phyloP scores from a whole-genome alignment of 2,888 invertebrate species.

The Ernsta delagoae region DNA sequence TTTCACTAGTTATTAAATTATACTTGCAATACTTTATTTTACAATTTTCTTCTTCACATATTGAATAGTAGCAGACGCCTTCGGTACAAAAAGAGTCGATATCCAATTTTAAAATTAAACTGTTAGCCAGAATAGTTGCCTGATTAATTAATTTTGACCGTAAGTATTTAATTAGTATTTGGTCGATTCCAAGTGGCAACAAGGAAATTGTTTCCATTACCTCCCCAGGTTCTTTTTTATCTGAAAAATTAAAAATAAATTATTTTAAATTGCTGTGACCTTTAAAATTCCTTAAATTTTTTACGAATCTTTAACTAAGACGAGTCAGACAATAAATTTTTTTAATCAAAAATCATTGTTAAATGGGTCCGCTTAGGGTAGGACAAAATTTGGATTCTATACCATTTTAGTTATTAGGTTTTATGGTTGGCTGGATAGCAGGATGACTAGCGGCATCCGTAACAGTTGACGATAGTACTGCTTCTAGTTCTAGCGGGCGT shows the following conservation, averaged over 20 bases:
- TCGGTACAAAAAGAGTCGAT: conserved; percentile 57
- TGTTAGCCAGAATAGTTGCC: conserved; percentile 58
- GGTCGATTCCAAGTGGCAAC: conserved; percentile 45
- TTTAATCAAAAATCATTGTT: too few relatives aligned
- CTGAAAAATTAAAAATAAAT: conserved; percentile 17
- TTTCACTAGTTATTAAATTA: conserved; percentile 53
- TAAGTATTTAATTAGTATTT: conserved; percentile 51
- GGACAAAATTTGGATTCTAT: background rate
- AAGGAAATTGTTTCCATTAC: conserved; percentile 9
- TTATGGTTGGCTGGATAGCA: conserved; percentile 4
- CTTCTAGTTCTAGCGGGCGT: conserved; percentile 65
- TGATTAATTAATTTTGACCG: conserved; percentile 53
- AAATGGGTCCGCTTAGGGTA: background rate
- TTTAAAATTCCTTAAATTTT: too few relatives aligned
- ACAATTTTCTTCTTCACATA: conserved; percentile 52
- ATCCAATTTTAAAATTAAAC: conserved; percentile 52
- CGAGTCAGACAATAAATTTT: too few relatives aligned
- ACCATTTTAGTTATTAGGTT: conserved; percentile 28
- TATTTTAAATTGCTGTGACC: too few relatives aligned
- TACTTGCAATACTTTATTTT: conserved; percentile 57
- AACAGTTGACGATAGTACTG: conserved; percentile 66
- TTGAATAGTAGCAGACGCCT: conserved; percentile 61
- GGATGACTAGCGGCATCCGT: conserved; percentile 44
- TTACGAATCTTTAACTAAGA: too few relatives aligned
- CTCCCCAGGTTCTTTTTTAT: conserved; percentile 4